A percentile compares a stretch with the other conserved stretches of the same genome.
Evolutionary conservation across 2,797 vertebrate genomes (phyloP).

Genomic region (Babyrousa celebensis): DNA sequence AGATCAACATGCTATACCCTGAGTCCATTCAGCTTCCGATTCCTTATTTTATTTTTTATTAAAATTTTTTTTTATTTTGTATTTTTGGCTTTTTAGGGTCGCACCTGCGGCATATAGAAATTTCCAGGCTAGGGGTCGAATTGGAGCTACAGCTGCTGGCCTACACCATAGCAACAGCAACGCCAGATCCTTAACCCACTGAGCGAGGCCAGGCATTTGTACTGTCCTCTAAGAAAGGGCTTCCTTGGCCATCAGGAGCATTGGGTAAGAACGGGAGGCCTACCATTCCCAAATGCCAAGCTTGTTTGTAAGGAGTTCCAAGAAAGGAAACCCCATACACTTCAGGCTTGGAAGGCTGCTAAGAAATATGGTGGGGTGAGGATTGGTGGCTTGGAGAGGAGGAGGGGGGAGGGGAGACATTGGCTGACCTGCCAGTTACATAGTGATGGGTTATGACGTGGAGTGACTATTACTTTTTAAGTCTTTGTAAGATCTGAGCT

Average conservation of each 20-base stretch:
- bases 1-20: not conserved
- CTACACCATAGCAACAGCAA: too few species aligned
- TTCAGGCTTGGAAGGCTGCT: not conserved
- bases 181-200: too few species aligned
- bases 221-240: not conserved
- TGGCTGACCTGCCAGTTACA: not conserved
- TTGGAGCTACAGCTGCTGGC: too few species aligned
- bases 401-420: not conserved
- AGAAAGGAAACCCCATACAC: not conserved
- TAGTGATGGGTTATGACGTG: not conserved
- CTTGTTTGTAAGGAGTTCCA: constrained; percentile 13
- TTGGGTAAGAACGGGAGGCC: constrained; percentile 8
- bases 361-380: not conserved
- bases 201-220: not conserved
- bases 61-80: too few species aligned
- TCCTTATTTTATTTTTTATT: not conserved
- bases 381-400: not conserved
- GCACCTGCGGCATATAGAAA: too few species aligned
- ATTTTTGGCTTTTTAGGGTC: too few species aligned
- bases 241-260: not conserved
- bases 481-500: constrained; percentile 15
- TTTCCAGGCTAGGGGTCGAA: too few species aligned
- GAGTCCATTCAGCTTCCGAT: not conserved
- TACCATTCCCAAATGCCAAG: not conserved
- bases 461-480: not conserved